Conservation (phyloP, 2,888 invertebrate genomes). For the Rhabditoides inermis region DNA sequence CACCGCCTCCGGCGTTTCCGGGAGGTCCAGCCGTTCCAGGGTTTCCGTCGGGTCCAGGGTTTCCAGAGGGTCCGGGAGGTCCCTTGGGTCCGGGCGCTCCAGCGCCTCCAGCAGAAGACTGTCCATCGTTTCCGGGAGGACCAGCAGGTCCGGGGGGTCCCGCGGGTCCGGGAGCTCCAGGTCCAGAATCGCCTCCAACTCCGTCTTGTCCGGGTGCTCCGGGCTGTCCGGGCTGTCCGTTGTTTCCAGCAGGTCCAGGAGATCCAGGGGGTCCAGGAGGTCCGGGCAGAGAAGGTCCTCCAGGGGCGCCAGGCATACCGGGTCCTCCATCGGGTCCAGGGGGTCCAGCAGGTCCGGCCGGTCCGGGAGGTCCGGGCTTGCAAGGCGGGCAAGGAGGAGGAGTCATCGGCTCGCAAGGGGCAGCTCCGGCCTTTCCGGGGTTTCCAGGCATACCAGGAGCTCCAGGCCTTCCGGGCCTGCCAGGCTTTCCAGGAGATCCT, state of each 20-base stretch:
- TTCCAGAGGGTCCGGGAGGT: too few relatives aligned
- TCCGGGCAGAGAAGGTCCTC: slow-evolving; percentile 17
- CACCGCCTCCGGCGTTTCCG: too few relatives aligned
- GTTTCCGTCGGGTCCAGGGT: too few relatives aligned
- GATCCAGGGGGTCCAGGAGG: slow-evolving; percentile 23
- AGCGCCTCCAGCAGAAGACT: too few relatives aligned
- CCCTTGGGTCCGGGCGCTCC: too few relatives aligned
- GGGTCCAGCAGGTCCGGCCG: slow-evolving; percentile 21
- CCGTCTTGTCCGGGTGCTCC: slow-evolving; percentile 26
- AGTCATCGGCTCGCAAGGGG: slow-evolving; percentile 27
- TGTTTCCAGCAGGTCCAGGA: slow-evolving; percentile 25
- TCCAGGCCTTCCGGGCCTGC: slow-evolving; percentile 27
- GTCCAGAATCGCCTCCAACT: slow-evolving; percentile 13
- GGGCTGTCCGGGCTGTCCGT: slow-evolving; percentile 23
- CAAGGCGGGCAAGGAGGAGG: slow-evolving; percentile 27
- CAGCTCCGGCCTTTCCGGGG: slow-evolving; percentile 21
- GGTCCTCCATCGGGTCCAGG: too few relatives aligned
- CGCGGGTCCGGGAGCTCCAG: slow-evolving; percentile 25
- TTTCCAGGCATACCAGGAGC: slow-evolving; percentile 30
- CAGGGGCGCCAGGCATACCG: slow-evolving; percentile 7
- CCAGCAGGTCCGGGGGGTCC: slow-evolving; percentile 21
- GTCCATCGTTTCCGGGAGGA: slow-evolving; percentile 19
- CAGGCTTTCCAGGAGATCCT: slow-evolving; percentile 25
- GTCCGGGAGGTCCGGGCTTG: slow-evolving; percentile 23
- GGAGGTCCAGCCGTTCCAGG: too few relatives aligned